Conservation (phyloP, 2,113 vertebrate genomes). For the Calonectris borealis region DNA sequence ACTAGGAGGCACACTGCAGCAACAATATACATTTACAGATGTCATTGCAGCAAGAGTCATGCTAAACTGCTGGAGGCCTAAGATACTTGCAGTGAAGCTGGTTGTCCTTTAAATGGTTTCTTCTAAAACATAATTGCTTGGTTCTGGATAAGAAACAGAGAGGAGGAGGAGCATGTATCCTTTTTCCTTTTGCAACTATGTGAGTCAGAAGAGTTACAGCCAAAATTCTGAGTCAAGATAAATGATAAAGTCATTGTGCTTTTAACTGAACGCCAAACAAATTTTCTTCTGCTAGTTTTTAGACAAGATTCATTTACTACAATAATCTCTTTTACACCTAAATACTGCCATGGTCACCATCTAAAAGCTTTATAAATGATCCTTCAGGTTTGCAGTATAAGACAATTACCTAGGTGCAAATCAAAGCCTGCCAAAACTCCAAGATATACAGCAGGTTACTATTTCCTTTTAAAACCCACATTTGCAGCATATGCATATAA, state of each 20-base stretch:
- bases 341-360: constrained; percentile 28
- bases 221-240: neutral
- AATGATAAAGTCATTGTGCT: constrained; percentile 47
- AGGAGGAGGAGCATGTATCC: neutral
- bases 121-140: constrained; percentile 72
- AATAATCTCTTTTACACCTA: constrained; percentile 46
- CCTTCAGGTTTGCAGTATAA: neutral
- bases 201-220: constrained; percentile 5
- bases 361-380: constrained; percentile 62
- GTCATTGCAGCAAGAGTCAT: constrained; percentile 50
- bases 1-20: constrained; percentile 61
- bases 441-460: neutral
- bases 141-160: constrained; percentile 58
- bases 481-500: neutral
- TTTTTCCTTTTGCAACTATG: neutral
- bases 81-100: constrained; percentile 63
- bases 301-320: constrained; percentile 65
- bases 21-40: constrained; percentile 45
- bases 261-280: constrained; percentile 38
- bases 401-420: constrained; percentile 27
- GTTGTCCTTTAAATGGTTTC: constrained; percentile 65
- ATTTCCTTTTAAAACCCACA: neutral
- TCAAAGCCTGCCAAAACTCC: neutral
- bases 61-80: constrained; percentile 62
- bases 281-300: constrained; percentile 55